These are phyloP conservation scores for Syngnathus acus DNA, from an alignment of 2,797 vertebrate genomes.

Conservation along the genomic window DNA sequence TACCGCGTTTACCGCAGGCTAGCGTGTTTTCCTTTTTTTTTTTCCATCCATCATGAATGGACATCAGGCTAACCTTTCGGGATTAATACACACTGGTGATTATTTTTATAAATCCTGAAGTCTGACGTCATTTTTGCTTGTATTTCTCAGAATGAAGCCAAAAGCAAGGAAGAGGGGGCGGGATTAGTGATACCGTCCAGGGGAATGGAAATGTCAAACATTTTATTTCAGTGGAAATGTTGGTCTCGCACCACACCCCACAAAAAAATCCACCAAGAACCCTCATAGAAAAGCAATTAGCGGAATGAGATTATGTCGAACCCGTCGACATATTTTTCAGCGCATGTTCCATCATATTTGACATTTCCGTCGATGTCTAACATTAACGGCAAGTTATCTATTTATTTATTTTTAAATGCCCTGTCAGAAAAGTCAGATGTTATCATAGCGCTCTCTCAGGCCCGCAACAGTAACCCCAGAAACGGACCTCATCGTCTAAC, in stretches of 20 bases:
- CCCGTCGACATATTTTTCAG: neutral
- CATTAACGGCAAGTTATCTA: neutral
- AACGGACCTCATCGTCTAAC: slow-evolving; percentile 55
- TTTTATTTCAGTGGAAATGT: slow-evolving; percentile 21
- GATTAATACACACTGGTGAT: neutral
- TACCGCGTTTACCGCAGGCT: neutral
- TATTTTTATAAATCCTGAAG: neutral
- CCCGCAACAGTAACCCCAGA: slow-evolving; percentile 46
- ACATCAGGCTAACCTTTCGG: slow-evolving; percentile 4
- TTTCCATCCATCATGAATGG: neutral
- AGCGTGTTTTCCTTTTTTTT: neutral
- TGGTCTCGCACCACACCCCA: slow-evolving; percentile 9
- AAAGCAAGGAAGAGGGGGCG: neutral
- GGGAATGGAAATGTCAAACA: slow-evolving; percentile 14
- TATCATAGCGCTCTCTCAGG: slow-evolving; percentile 15
- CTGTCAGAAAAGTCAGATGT: neutral
- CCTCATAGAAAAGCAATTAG: slow-evolving; percentile 51
- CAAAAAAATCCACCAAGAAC: slow-evolving; percentile 22
- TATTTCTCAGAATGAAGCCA: neutral
- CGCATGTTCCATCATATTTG: neutral
- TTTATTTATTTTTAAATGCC: neutral
- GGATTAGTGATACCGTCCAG: neutral
- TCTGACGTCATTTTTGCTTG: neutral
- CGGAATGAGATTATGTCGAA: slow-evolving; percentile 40
- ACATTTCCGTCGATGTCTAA: neutral